These are phyloP conservation scores for Bombus haemorrhoidalis DNA, from an alignment of 1,140 invertebrate species.

Conservation along the genomic window DNA sequence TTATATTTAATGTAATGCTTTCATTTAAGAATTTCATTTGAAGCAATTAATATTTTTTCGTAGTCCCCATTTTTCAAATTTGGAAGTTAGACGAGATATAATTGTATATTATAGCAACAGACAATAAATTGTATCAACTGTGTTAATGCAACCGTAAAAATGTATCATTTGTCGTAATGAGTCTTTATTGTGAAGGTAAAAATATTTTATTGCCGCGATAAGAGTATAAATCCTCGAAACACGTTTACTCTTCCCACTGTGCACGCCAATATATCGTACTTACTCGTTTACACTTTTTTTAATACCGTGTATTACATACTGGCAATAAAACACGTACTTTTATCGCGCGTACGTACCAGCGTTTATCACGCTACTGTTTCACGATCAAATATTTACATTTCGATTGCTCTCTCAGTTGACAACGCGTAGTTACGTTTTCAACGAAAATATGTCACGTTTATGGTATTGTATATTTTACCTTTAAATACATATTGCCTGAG, in stretches of 20 bases:
- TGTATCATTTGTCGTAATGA: conserved; percentile 6
- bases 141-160: background rate
- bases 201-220: background rate
- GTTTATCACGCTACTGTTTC: background rate
- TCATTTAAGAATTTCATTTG: background rate
- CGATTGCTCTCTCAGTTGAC: background rate
- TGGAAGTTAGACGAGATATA: background rate
- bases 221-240: background rate
- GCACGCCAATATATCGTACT: background rate
- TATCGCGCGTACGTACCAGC: background rate
- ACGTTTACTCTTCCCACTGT: background rate
- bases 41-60: too few species aligned
- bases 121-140: background rate
- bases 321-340: background rate
- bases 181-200: background rate
- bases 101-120: too few species aligned
- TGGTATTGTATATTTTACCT: background rate
- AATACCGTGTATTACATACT: background rate
- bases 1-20: too few species aligned
- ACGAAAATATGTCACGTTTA: background rate
- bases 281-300: background rate
- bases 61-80: background rate
- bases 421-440: background rate
- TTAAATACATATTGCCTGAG: background rate
- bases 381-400: background rate